Evolutionary conservation across 2,888 invertebrate genomes (phyloP).

Genomic region (Cyaniris semiargus): DNA sequence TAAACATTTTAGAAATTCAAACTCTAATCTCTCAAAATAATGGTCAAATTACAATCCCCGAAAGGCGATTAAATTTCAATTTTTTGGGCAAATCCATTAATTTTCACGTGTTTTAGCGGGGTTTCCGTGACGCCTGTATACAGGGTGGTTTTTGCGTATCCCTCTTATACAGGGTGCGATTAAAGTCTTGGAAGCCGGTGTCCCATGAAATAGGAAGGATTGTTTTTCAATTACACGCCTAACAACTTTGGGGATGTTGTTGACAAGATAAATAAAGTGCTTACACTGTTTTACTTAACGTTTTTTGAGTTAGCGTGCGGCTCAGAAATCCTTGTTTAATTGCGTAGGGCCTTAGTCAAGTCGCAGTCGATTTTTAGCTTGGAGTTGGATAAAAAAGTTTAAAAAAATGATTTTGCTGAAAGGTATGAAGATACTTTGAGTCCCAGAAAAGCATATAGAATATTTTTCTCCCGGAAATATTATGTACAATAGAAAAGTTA

Average conservation of each 20-base stretch:
- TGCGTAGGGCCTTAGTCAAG: too few species aligned
- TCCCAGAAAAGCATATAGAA: too few species aligned
- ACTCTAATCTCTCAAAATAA: background rate
- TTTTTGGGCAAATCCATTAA: slow-evolving; percentile 8
- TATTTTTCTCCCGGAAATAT: too few species aligned
- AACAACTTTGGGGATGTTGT: slow-evolving; percentile 39
- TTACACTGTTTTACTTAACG: slow-evolving; percentile 1
- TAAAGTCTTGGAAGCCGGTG: slow-evolving; percentile 34
- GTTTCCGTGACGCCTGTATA: slow-evolving; percentile 15
- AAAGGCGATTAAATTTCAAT: background rate
- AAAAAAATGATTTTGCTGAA: too few species aligned
- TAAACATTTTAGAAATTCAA: background rate
- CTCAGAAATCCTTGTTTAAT: too few species aligned
- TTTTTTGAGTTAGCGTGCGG: background rate
- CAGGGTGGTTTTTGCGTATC: slow-evolving; percentile 19
- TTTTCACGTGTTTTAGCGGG: slow-evolving; percentile 1
- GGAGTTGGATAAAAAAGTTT: too few species aligned
- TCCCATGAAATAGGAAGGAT: slow-evolving; percentile 45
- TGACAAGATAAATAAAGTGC: slow-evolving; percentile 41
- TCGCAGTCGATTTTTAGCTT: too few species aligned
- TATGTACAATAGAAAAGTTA: too few species aligned
- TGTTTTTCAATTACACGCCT: slow-evolving; percentile 47
- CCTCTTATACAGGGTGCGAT: slow-evolving; percentile 26
- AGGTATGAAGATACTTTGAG: too few species aligned
- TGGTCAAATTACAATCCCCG: background rate